phyloP scores from a whole-genome alignment of 2,113 vertebrate genomes.

The Suncus etruscus region DNA sequence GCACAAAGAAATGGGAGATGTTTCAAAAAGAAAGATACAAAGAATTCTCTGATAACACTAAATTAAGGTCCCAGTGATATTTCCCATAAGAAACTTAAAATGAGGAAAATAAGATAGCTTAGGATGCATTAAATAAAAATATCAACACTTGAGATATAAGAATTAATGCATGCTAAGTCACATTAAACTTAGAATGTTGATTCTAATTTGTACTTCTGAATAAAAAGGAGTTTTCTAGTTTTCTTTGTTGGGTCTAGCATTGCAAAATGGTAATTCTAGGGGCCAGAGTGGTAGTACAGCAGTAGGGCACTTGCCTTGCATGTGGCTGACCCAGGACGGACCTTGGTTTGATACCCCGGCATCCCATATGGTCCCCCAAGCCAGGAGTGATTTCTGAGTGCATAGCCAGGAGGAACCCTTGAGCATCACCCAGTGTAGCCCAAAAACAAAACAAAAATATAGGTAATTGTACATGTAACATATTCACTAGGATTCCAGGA shows the following conservation, averaged over 20 bases:
- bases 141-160: conserved; percentile 15
- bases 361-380: too few species aligned
- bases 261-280: background rate
- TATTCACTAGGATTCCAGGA: background rate
- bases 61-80: background rate
- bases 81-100: conserved; percentile 24
- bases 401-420: too few species aligned
- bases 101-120: background rate
- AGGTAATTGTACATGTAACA: background rate
- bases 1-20: background rate
- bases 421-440: too few species aligned
- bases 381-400: too few species aligned
- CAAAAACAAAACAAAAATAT: too few species aligned
- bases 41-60: background rate
- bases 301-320: too few species aligned
- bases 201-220: background rate
- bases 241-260: background rate
- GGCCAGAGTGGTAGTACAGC: too few species aligned
- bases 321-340: too few species aligned
- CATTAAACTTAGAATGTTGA: background rate
- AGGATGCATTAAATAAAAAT: conserved; percentile 26
- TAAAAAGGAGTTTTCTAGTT: background rate
- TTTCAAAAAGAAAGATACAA: conserved; percentile 10
- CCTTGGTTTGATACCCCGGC: too few species aligned
- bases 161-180: conserved; percentile 24